Percentiles rank a stretch among this genome's conserved stretches.
These are phyloP conservation scores for Megatriorchis doriae DNA, from an alignment of 2,113 vertebrate species.

Conservation along the genomic window DNA sequence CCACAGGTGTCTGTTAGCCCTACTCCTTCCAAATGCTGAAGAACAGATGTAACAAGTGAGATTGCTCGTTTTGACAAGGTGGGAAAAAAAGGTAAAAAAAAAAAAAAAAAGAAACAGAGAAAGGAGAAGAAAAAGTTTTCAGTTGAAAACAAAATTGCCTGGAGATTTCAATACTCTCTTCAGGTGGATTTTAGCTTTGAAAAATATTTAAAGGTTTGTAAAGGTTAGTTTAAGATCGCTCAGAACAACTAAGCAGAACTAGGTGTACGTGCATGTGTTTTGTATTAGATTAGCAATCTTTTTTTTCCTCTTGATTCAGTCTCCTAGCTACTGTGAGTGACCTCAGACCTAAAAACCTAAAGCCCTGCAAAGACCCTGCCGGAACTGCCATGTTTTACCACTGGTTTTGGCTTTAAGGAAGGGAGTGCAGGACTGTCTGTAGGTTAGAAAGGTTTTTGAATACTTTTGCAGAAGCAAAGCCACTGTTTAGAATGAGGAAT, in stretches of 20 bases:
- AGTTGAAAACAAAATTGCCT: not conserved
- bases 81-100: not conserved
- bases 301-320: not conserved
- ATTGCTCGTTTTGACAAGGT: not conserved
- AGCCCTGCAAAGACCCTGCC: not conserved
- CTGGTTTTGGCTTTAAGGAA: not conserved
- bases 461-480: not conserved
- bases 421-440: not conserved
- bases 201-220: not conserved
- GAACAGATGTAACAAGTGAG: not conserved
- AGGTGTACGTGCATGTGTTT: not conserved
- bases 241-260: not conserved
- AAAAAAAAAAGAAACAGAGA: not conserved
- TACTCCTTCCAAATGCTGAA: not conserved
- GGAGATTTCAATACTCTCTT: not conserved
- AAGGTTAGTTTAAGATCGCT: not conserved
- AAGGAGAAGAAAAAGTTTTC: not conserved
- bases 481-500: not conserved
- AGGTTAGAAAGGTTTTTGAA: not conserved
- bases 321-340: not conserved
- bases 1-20: not conserved
- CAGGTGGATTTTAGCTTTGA: not conserved
- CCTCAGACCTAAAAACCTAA: not conserved
- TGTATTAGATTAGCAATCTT: not conserved
- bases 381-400: accelerated